Conservation (phyloP, 1,140 invertebrate species). For the Bombus ignitus region DNA sequence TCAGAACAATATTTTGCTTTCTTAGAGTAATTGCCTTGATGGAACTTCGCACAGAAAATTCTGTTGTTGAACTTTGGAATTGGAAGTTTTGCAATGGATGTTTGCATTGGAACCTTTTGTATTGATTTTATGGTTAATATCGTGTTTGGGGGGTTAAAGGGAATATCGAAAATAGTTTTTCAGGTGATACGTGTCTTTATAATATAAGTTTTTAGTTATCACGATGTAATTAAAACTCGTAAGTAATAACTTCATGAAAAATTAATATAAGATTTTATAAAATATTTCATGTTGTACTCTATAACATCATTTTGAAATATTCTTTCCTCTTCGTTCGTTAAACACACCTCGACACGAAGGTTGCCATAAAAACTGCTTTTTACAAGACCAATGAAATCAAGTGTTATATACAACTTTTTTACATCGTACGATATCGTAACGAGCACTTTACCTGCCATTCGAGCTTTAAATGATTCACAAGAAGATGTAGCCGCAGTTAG, state of each 20-base stretch:
- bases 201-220: too few species aligned
- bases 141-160: background rate
- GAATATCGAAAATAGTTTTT: too few species aligned
- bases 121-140: background rate
- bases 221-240: too few species aligned
- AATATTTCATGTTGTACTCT: background rate
- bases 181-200: too few species aligned
- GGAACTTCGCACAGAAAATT: background rate
- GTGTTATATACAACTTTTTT: background rate
- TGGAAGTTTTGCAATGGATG: too few species aligned
- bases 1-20: background rate
- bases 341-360: background rate
- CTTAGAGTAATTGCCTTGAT: background rate
- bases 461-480: background rate
- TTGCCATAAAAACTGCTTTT: background rate
- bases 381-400: background rate
- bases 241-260: background rate
- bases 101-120: too few species aligned
- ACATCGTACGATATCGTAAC: background rate
- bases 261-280: background rate
- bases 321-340: background rate
- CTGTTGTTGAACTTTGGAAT: background rate
- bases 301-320: background rate
- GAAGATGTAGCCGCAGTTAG: too few species aligned
- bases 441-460: background rate